Conservation (phyloP, 2,113 vertebrate species). For the Micronycteris hirsuta region DNA sequence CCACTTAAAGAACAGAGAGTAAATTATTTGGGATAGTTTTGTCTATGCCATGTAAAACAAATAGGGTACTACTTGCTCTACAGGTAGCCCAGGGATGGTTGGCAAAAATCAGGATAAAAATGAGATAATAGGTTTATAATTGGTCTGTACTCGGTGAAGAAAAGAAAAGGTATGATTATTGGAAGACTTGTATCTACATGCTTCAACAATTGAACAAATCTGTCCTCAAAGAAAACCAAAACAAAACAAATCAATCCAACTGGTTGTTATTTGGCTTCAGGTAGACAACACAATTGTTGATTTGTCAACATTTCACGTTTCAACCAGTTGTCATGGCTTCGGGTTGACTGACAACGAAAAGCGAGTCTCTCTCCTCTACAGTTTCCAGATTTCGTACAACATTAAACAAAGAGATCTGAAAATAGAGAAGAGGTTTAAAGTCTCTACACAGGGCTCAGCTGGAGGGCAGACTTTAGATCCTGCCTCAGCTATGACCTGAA, state of each 20-base stretch:
- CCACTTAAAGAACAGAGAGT: not conserved
- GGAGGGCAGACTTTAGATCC: slow-evolving; percentile 54
- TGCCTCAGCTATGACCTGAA: slow-evolving; percentile 42
- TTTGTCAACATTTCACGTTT: slow-evolving; percentile 47
- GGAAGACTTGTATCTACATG: not conserved
- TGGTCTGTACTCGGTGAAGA: not conserved
- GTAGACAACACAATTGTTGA: slow-evolving; percentile 44
- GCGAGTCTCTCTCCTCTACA: slow-evolving; percentile 1
- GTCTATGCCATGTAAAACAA: not conserved
- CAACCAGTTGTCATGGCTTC: slow-evolving; percentile 27
- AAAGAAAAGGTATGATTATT: slow-evolving; percentile 13
- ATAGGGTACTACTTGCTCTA: not conserved
- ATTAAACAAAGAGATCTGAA: slow-evolving; percentile 57
- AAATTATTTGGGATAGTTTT: not conserved
- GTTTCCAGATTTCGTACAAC: slow-evolving; percentile 35
- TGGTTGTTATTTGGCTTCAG: not conserved
- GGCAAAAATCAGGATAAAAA: slow-evolving; percentile 16
- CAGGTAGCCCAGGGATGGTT: not conserved
- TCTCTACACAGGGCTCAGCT: slow-evolving; percentile 35
- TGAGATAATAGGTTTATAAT: slow-evolving; percentile 32
- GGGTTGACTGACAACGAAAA: slow-evolving; percentile 39
- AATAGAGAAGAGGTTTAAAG: slow-evolving; percentile 54
- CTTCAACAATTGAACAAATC: slow-evolving; percentile 11
- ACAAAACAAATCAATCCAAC: slow-evolving; percentile 47
- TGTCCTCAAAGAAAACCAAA: slow-evolving; percentile 5